Percentiles rank a stretch among this genome's conserved stretches.
phyloP scores from a whole-genome alignment of 2,113 vertebrate species.

The Corythoichthys intestinalis region DNA sequence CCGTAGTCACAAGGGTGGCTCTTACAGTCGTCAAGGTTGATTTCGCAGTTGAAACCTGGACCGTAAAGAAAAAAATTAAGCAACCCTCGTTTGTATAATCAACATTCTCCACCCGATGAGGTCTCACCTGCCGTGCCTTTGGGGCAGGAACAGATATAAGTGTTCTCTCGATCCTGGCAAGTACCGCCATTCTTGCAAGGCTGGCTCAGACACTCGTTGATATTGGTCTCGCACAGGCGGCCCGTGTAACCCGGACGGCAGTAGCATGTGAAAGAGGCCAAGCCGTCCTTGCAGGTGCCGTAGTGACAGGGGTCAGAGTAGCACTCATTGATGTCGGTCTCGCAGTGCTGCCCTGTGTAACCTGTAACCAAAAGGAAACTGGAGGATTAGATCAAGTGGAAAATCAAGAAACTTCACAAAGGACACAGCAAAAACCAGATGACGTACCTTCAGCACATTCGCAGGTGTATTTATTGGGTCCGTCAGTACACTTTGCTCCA shows the following conservation, averaged over 20 bases:
- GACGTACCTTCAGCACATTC: conserved; percentile 87
- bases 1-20: conserved; percentile 88
- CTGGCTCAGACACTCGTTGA: conserved; percentile 92
- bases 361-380: conserved; percentile 60
- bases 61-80: background rate
- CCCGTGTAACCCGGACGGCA: conserved; percentile 87
- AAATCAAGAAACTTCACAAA: background rate
- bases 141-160: conserved; percentile 85
- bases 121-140: conserved; percentile 87
- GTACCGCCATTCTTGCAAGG: conserved; percentile 89
- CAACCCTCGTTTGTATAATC: background rate
- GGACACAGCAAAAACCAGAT: background rate
- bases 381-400: background rate
- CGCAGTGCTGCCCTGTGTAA: conserved; percentile 84
- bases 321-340: conserved; percentile 86
- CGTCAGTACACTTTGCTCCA: conserved; percentile 88
- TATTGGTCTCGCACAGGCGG: conserved; percentile 89
- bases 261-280: conserved; percentile 84
- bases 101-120: background rate
- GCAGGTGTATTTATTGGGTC: conserved; percentile 90
- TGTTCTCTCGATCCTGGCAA: conserved; percentile 87
- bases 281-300: conserved; percentile 83
- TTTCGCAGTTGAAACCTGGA: conserved; percentile 86
- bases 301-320: conserved; percentile 90
- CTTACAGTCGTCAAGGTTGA: conserved; percentile 91